phyloP scores from a whole-genome alignment of 1,140 invertebrate species.

The Mycetomoellerius zeteki region DNA sequence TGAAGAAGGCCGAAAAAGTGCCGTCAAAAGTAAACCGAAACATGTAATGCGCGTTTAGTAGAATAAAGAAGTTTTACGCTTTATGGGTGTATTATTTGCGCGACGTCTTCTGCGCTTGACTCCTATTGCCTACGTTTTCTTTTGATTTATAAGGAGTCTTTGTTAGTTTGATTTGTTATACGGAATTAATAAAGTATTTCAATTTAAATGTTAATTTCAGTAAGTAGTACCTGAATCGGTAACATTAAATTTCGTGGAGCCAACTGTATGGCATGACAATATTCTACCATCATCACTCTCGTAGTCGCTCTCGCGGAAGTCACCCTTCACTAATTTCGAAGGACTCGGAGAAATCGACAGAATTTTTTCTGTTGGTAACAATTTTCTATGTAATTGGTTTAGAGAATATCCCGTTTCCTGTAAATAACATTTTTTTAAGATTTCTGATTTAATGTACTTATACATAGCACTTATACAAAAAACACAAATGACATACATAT shows the following conservation, averaged over 20 bases:
- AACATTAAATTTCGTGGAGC: conserved; percentile 88
- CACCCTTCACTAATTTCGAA: conserved; percentile 90
- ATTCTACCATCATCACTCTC: conserved; percentile 91
- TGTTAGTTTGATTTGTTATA: too few relatives aligned
- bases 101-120: too few relatives aligned
- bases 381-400: conserved; percentile 83
- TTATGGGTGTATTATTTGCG: too few relatives aligned
- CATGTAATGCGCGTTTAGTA: too few relatives aligned
- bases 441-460: background rate
- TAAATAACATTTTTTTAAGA: conserved; percentile 27
- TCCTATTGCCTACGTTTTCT: too few relatives aligned
- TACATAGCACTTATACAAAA: background rate
- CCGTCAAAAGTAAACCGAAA: too few relatives aligned
- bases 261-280: conserved; percentile 88
- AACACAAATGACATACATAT: conserved; percentile 20
- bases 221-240: conserved; percentile 83
- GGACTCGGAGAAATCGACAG: conserved; percentile 86
- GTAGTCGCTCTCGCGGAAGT: conserved; percentile 91
- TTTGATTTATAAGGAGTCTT: too few relatives aligned
- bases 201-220: background rate
- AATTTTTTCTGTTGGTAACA: conserved; percentile 74
- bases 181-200: background rate
- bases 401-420: conserved; percentile 85
- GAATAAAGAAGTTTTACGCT: too few relatives aligned
- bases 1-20: too few relatives aligned